These are phyloP conservation scores for Calameuta idolon DNA, from an alignment of 2,888 invertebrate species.

Conservation along the genomic window DNA sequence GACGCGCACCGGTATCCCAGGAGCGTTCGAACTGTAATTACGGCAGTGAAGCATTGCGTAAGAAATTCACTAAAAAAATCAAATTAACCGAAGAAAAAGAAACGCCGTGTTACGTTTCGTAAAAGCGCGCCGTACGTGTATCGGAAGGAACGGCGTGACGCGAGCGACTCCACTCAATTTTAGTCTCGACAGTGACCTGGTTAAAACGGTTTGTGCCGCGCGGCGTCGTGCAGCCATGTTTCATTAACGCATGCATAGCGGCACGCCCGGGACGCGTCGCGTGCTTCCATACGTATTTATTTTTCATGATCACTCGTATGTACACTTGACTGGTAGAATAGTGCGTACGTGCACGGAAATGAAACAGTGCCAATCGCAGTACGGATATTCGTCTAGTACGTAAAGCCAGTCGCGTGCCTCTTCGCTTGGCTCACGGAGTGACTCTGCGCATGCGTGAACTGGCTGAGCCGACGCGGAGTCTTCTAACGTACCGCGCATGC, in stretches of 20 bases:
- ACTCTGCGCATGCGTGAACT: not conserved
- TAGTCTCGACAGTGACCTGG: not conserved
- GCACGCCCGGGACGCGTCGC: conserved; percentile 2
- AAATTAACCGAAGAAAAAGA: not conserved
- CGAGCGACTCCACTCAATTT: not conserved
- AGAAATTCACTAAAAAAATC: not conserved
- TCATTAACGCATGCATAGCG: not conserved
- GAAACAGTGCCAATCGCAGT: not conserved
- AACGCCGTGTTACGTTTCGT: not conserved
- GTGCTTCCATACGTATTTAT: conserved; percentile 4
- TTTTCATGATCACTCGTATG: not conserved
- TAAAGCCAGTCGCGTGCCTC: not conserved
- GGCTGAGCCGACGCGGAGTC: not conserved
- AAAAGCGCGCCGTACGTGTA: not conserved
- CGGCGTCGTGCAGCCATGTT: not conserved
- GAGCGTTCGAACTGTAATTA: not conserved
- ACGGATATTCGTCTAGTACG: not conserved
- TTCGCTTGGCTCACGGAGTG: not conserved
- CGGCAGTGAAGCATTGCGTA: not conserved
- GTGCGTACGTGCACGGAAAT: not conserved
- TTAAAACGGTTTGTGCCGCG: not conserved
- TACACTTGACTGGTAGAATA: not conserved
- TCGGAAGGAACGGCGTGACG: not conserved
- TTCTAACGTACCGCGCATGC: not conserved
- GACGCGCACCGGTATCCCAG: not conserved